These are phyloP conservation scores for Sericinus montela DNA, from an alignment of 2,888 invertebrate genomes.

Conservation along the genomic window DNA sequence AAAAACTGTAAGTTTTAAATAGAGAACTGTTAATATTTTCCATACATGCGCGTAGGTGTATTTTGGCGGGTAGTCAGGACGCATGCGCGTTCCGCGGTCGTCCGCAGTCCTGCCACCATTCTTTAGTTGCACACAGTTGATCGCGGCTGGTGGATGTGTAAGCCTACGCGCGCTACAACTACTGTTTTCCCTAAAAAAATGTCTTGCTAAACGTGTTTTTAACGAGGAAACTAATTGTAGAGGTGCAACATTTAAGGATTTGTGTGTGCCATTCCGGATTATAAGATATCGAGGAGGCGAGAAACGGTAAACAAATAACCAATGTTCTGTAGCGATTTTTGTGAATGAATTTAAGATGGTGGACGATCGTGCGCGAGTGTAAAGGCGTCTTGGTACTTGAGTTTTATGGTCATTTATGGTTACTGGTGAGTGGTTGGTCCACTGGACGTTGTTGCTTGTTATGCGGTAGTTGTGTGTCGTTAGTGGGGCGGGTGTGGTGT, in stretches of 20 bases:
- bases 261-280: constrained; percentile 28
- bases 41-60: constrained; percentile 76
- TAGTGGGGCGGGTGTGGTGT: constrained; percentile 24
- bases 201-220: constrained; percentile 32
- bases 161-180: constrained; percentile 34
- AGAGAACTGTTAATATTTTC: constrained; percentile 41
- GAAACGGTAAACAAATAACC: constrained; percentile 70
- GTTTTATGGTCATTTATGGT: constrained; percentile 42
- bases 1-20: constrained; percentile 59
- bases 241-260: constrained; percentile 24
- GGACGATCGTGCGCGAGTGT: constrained; percentile 57
- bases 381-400: constrained; percentile 40
- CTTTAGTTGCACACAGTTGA: constrained; percentile 67
- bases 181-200: constrained; percentile 59
- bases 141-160: constrained; percentile 40
- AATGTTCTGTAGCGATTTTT: constrained; percentile 66
- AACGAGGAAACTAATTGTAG: constrained; percentile 38
- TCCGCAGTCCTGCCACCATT: constrained; percentile 77
- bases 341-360: constrained; percentile 79
- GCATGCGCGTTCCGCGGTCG: constrained; percentile 61
- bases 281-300: constrained; percentile 43
- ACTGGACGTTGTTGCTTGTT: constrained; percentile 25
- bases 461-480: constrained; percentile 27
- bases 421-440: constrained; percentile 24
- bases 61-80: constrained; percentile 70